Conservation (phyloP, 2,113 vertebrate species). For the Collichthys lucidus region DNA sequence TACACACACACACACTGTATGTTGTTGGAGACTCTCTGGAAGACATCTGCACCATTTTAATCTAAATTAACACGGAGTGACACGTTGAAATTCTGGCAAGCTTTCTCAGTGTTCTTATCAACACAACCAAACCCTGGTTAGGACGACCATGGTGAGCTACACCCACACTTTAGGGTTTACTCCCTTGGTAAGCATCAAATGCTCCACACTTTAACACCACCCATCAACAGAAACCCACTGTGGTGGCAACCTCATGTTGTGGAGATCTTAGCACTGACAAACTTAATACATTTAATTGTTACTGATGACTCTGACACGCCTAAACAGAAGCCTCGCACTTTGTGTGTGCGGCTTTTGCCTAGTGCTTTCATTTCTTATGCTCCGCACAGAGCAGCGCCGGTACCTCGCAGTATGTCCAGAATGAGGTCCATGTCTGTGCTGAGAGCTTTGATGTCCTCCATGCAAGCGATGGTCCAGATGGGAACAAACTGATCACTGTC, state of each 20-base stretch:
- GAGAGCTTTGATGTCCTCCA: slow-evolving; percentile 96
- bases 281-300: neutral
- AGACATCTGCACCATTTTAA: neutral
- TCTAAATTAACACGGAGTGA: neutral
- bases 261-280: neutral
- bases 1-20: neutral
- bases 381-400: neutral
- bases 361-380: neutral
- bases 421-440: slow-evolving; percentile 95
- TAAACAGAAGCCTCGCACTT: neutral
- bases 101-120: neutral
- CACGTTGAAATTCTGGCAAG: neutral
- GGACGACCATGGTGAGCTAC: neutral
- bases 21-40: neutral
- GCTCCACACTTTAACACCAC: neutral
- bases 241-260: neutral
- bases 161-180: neutral
- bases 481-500: slow-evolving; percentile 98
- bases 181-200: neutral
- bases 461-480: slow-evolving; percentile 97
- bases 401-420: slow-evolving; percentile 91
- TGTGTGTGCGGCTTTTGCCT: neutral
- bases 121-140: neutral
- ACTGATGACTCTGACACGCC: neutral
- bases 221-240: neutral